Evolutionary conservation across 2,113 vertebrate species (phyloP).

Genomic region (Eretmodus cyanostictus): DNA sequence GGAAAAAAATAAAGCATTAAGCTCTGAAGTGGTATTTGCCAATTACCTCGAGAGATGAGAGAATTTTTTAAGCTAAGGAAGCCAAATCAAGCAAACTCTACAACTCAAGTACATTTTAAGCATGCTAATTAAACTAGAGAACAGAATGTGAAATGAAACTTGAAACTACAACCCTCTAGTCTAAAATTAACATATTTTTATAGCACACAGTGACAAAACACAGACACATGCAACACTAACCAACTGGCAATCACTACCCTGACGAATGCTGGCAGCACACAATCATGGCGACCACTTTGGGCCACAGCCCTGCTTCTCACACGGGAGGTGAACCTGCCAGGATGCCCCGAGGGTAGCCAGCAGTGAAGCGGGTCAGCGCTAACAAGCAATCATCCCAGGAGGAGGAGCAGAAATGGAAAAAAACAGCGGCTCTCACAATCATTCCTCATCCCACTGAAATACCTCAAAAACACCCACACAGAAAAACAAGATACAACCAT

Average conservation of each 20-base stretch:
- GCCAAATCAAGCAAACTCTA: not conserved
- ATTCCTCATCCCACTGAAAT: conserved; percentile 28
- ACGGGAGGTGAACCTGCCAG: conserved; percentile 44
- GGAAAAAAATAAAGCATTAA: not conserved
- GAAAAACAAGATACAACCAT: conserved; percentile 11
- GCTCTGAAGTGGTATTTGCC: not conserved
- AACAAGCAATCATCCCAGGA: conserved; percentile 52
- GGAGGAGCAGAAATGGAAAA: not conserved
- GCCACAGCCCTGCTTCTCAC: conserved; percentile 44
- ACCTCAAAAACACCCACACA: conserved; percentile 43
- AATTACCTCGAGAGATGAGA: not conserved
- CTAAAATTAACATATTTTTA: conserved; percentile 36
- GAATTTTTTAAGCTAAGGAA: not conserved
- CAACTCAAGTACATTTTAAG: not conserved
- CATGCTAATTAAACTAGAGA: not conserved
- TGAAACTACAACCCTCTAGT: not conserved
- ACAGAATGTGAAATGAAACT: conserved; percentile 2
- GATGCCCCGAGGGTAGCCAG: conserved; percentile 44
- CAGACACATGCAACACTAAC: conserved; percentile 30
- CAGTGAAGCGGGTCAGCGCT: conserved; percentile 47
- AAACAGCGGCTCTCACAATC: not conserved
- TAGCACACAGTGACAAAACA: conserved; percentile 11
- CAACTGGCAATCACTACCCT: conserved; percentile 29
- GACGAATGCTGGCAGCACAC: conserved; percentile 28
- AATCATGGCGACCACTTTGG: conserved; percentile 31